Evolutionary conservation across 53 echinoderm and acorn worm species (phyloP).

Genomic region (Arbacia lixula): DNA sequence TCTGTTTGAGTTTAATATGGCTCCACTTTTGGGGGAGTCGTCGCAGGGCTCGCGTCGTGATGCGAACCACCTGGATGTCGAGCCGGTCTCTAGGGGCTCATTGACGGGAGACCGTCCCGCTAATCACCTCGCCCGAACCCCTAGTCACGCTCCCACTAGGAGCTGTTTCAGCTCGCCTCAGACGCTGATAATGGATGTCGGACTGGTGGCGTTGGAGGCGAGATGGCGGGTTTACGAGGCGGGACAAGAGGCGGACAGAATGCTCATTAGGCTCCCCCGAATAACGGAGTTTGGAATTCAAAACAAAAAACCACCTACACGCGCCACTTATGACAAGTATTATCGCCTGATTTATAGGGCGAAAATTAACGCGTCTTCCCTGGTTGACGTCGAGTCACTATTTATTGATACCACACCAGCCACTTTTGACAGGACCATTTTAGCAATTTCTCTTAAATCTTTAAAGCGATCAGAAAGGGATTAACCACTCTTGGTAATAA

Average conservation of each 20-base stretch:
- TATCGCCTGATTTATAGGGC: no score
- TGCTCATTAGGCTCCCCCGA: conserved; percentile 9
- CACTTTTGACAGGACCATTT: no score
- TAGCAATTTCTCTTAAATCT: no score
- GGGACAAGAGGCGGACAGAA: conserved; percentile 8
- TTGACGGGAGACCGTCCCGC: conserved; percentile 41
- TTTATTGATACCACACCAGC: no score
- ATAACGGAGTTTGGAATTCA: no score
- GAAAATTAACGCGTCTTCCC: no score
- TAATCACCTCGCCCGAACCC: conserved; percentile 44
- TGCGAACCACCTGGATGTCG: conserved; percentile 39
- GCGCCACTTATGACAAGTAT: no score
- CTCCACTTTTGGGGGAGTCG: conserved; percentile 2
- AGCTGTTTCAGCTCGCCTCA: background rate
- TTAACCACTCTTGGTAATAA: no score
- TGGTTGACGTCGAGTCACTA: no score
- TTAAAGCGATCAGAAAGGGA: no score
- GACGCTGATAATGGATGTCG: conserved; percentile 26
- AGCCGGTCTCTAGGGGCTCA: conserved; percentile 35
- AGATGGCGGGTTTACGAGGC: conserved; percentile 44
- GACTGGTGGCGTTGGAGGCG: background rate
- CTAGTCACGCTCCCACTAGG: conserved; percentile 8
- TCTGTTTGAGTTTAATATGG: conserved; percentile 10
- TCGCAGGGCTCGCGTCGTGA: background rate
- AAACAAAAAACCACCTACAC: no score